A percentile compares a stretch with the other conserved stretches of the same genome.
phyloP scores from a whole-genome alignment of 1,140 invertebrate species.

The Hyphantria cunea region DNA sequence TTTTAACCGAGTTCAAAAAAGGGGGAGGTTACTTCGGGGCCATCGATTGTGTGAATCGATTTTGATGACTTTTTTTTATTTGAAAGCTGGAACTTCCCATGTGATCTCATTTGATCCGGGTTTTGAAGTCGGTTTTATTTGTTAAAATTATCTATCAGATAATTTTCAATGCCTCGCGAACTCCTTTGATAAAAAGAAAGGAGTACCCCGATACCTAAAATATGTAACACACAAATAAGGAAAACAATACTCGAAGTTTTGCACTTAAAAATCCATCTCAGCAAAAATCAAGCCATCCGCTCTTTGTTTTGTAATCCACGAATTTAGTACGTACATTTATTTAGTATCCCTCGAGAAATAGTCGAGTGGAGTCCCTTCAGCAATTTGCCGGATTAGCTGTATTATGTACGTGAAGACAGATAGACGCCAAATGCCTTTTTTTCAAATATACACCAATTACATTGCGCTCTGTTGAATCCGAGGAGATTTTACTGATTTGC shows the following conservation, averaged over 20 bases:
- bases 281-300: conserved; percentile 19
- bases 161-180: too few relatives aligned
- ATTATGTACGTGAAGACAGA: conserved; percentile 27
- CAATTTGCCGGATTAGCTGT: conserved; percentile 26
- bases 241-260: background rate
- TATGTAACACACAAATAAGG: too few relatives aligned
- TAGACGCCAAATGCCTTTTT: background rate
- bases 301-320: conserved; percentile 16
- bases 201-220: too few relatives aligned
- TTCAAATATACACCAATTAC: conserved; percentile 22
- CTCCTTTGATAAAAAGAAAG: too few relatives aligned
- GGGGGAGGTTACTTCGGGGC: too few relatives aligned
- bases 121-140: too few relatives aligned
- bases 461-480: conserved; percentile 22
- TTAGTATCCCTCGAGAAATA: conserved; percentile 28
- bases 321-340: conserved; percentile 24
- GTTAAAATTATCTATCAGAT: too few relatives aligned
- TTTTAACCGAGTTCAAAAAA: too few relatives aligned
- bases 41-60: too few relatives aligned
- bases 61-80: too few relatives aligned
- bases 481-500: background rate
- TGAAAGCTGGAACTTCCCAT: too few relatives aligned
- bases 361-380: conserved; percentile 14
- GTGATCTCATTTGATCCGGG: too few relatives aligned
- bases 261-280: conserved; percentile 2